Base-by-base conservation (phyloP, 2,797 vertebrate species). In the Pangasius krempfi region DNA sequence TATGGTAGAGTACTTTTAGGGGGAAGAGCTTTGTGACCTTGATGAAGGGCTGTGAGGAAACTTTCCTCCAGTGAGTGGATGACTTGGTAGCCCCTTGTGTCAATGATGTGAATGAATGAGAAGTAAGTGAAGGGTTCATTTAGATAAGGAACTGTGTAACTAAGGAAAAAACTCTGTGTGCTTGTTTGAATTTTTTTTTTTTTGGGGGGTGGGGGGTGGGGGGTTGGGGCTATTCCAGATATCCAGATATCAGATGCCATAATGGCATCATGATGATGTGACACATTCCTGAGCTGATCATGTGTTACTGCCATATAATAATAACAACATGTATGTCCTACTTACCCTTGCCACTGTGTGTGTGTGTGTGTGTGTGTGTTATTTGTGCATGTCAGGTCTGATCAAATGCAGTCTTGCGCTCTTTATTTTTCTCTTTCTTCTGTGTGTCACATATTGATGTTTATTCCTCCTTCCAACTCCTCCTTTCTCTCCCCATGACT, bases 391-490 rank as follows among this genome's bases (percentile, higher is more conserved):
- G 87, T 84, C 68, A 70, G 86, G 52, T 92, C 50, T 90, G 90
- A 93, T 85, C 86, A 91, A 93, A 92, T 92, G 86, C 86, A 93
- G 93, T 89, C 86, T 92, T 94, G 90, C 93, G 84, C 92, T 93
- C 90, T 27, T 93, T 87, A 91, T 88, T 87, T 89, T 54, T 90
- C 62, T 91, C 84, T 92, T 89, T 91, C 82, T 85, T 72, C 68
- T 79, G 40, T 92, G 85, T 95, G 89, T 94, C 92, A 94, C 94
- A 95, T 94, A 91, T 95, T 92, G 89, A 94, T 95, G 94, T 95
- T 94, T 94, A 93, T 91, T 91, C 89, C 89, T 89, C 73, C 92
- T 89, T 52, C 89, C 93, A 92, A 88, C 89, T 88, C 87, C 90
- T 90, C 82, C 82, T 90, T 92, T 86, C 22, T 88, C 40, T 80